Base-by-base conservation (phyloP, 2,888 invertebrate species). In the Trachelus iudaicus region DNA sequence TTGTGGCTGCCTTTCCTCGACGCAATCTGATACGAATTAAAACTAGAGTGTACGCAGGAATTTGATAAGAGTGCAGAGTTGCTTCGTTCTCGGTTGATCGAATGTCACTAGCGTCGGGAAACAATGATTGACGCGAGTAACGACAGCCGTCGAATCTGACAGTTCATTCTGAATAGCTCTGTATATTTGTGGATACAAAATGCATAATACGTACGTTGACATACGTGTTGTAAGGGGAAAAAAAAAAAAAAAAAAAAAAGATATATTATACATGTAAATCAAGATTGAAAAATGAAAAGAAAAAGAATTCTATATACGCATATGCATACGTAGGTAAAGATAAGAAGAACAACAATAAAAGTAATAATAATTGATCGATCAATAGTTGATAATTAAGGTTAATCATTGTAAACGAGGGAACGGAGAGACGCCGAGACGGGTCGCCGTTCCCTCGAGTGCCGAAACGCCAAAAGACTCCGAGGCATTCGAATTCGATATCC, bases 401-500 rank as follows among this genome's bases (percentile, higher is more conserved):
- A 76, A 37, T 69, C 33, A 56, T 23, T 56, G 73, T 74, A 69
- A 77, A 56, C 33, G 71, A 71, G 71, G 71, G 71, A 23, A 71
- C 71, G 71, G 9, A 71, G 12, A 12, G 13, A 33, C 15, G 30
- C 31, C 69, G 33, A 30, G 6, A 69, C 33, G 9, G 69, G 2
- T 31, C 69, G 30, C 69, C n/a, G 31, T 69, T 31, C 9, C 33
- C 34, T 79, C 82, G 81, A 79, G 82, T 82, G 78, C 76, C 80
- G 79, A 23, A 23, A 23, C 80, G 80, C 77, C 78, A 77, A 83
- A 81, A 40, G 76, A 69, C 30, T 75, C 11, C 30, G 9, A 80
- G 77, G 75, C 81, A 77, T 81, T 85, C 84, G 87, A 88, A 85
- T 83, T 83, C 83, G 80, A 81, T 79, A 82, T 85, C 86, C 85